These are phyloP conservation scores for Philopedon plagiatum DNA, from an alignment of 2,888 invertebrate genomes.

Conservation along the genomic window DNA sequence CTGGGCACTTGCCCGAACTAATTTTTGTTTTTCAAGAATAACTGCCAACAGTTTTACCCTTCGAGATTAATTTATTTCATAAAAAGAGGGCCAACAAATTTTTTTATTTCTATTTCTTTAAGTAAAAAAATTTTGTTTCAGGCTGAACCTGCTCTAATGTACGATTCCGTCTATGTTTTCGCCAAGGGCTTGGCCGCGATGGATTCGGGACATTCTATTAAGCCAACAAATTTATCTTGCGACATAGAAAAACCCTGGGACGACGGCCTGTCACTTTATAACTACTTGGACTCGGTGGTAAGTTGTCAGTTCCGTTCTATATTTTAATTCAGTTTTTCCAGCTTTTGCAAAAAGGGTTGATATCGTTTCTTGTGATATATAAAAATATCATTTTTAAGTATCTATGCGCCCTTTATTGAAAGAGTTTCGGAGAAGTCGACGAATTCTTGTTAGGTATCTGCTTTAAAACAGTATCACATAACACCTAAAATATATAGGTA, in stretches of 20 bases:
- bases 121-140: constrained; percentile 66
- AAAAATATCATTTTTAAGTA: too few species aligned
- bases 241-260: constrained; percentile 84
- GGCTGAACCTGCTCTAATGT: constrained; percentile 90
- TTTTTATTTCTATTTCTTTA: constrained; percentile 1
- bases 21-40: too few species aligned
- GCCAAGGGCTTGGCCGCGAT: constrained; percentile 84
- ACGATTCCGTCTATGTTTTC: constrained; percentile 88
- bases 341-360: too few species aligned
- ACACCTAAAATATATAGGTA: too few species aligned
- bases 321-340: background rate
- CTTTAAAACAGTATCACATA: too few species aligned
- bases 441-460: too few species aligned
- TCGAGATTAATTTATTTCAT: too few species aligned
- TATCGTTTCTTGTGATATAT: background rate
- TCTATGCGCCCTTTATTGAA: too few species aligned
- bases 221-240: constrained; percentile 85
- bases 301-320: constrained; percentile 59
- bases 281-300: constrained; percentile 80
- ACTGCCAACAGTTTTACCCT: too few species aligned
- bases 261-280: constrained; percentile 82
- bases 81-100: background rate
- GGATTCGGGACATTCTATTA: constrained; percentile 78
- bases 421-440: too few species aligned
- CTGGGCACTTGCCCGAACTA: too few species aligned